Base-by-base conservation (phyloP, 2,113 vertebrate genomes). In the Nycticryphes semicollaris region DNA sequence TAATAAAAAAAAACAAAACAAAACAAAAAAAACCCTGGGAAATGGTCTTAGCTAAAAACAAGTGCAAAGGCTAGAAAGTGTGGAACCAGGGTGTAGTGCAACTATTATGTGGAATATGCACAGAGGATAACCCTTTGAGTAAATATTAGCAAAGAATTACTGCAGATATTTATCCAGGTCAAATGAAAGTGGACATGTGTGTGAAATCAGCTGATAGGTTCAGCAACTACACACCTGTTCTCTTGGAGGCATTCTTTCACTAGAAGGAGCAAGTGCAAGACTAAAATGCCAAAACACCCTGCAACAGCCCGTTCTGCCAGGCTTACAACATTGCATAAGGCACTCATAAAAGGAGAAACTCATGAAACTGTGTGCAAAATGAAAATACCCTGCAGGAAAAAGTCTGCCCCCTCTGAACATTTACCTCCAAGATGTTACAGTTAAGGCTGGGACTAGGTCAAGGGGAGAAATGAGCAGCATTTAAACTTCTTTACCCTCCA, bases 101-200 rank as follows among this genome's bases (percentile, higher is more conserved):
- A 31, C 54, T 68, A 19, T 83, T 83, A 43, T 7, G 4, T 53
- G n/a, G 45, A 59, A 50, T 14, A 82, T 54, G 20, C 43, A 72
- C 12, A 53, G 33, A 87, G 39, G 51, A 39, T 41, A 87, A 67
- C 4, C 57, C 24, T 91, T 45, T 92, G 48, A 81, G 69, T 82
- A 91, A 95, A 84, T 91, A 94, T 94, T 84, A 87, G 73, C 69
- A 60, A 59, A 89, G 9, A 82, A 84, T 72, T 72, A 63, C 51
- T 86, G 37, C 60, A 90, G 69, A 35, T 89, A 54, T 79, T 81
- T 43, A 70, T 78, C 60, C 76, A 89, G 20, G 27, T 60, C n/a
- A 84, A 33, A 37, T 37, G 75, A 45, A 69, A 53, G 54, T 72
- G 17, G 28, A 15, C 2, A 2, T 7, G 19, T 68, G 45, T 84